Evolutionary conservation across 2,888 invertebrate genomes (phyloP).

Genomic region (Tetragonula carbonaria): DNA sequence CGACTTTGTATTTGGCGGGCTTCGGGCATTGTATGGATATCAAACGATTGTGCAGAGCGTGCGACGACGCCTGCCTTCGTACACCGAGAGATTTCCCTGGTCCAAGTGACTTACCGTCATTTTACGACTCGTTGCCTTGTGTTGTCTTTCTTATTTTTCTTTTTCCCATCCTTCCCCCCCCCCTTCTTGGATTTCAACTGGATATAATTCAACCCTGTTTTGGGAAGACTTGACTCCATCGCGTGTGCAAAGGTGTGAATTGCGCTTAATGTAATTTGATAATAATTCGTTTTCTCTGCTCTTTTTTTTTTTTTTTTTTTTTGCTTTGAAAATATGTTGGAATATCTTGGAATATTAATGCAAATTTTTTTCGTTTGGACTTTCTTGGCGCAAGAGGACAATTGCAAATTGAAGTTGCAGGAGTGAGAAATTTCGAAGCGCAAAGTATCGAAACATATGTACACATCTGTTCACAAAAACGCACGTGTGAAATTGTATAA

Average conservation of each 20-base stretch:
- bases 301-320: too few relatives aligned
- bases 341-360: too few relatives aligned
- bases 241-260: background rate
- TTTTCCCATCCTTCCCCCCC: too few relatives aligned
- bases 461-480: too few relatives aligned
- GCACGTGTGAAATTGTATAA: too few relatives aligned
- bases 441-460: too few relatives aligned
- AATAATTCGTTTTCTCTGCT: background rate
- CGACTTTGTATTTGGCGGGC: constrained; percentile 68
- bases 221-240: background rate
- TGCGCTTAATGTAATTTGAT: background rate
- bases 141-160: background rate
- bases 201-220: constrained; percentile 11
- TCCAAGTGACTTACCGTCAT: constrained; percentile 37
- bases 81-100: constrained; percentile 41
- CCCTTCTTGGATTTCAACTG: too few relatives aligned
- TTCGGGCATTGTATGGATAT: constrained; percentile 77
- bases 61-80: constrained; percentile 44
- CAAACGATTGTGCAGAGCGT: constrained; percentile 64
- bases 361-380: too few relatives aligned
- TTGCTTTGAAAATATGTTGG: background rate
- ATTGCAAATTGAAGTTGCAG: too few relatives aligned
- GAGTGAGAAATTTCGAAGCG: too few relatives aligned
- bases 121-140: constrained; percentile 19
- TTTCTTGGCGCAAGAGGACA: too few relatives aligned